Evolutionary conservation across 2,797 vertebrate species (phyloP).

Genomic region (Sibirionetta formosa): DNA sequence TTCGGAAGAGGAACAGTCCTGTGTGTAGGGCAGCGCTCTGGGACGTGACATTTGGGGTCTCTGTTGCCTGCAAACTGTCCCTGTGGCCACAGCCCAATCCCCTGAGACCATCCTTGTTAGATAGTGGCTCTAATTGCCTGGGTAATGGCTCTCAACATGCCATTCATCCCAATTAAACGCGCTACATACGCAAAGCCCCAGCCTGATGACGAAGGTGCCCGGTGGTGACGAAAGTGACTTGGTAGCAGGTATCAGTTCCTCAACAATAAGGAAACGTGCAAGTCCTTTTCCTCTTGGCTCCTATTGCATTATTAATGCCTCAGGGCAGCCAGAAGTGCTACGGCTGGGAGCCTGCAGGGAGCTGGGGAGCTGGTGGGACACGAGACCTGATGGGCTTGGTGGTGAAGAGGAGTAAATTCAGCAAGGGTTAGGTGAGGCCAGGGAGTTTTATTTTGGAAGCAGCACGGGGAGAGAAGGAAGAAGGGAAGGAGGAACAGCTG

Average conservation of each 20-base stretch:
- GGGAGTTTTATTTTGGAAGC: constrained; percentile 26
- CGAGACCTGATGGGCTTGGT: not conserved
- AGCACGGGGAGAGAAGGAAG: not conserved
- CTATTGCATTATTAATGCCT: not conserved
- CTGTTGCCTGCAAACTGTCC: not conserved
- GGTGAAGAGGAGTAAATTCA: constrained; percentile 18
- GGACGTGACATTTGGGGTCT: rapidly evolving
- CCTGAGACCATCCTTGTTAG: not conserved
- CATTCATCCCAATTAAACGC: not conserved
- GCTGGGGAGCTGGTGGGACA: not conserved
- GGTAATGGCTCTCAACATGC: not conserved
- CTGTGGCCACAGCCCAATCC: not conserved
- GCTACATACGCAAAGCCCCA: not conserved
- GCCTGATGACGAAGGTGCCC: constrained; percentile 15
- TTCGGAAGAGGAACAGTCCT: not conserved
- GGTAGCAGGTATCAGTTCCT: not conserved
- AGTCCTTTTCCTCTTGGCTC: not conserved
- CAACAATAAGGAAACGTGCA: not conserved
- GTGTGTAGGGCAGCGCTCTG: not conserved
- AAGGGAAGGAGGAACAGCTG: constrained; percentile 54
- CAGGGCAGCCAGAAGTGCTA: not conserved
- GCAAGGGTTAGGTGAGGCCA: constrained; percentile 62
- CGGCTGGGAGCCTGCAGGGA: not conserved
- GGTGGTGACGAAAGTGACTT: not conserved
- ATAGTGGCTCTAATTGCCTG: not conserved